Base-by-base conservation (phyloP, 2,888 invertebrate species). In the Drosophila siamana region DNA sequence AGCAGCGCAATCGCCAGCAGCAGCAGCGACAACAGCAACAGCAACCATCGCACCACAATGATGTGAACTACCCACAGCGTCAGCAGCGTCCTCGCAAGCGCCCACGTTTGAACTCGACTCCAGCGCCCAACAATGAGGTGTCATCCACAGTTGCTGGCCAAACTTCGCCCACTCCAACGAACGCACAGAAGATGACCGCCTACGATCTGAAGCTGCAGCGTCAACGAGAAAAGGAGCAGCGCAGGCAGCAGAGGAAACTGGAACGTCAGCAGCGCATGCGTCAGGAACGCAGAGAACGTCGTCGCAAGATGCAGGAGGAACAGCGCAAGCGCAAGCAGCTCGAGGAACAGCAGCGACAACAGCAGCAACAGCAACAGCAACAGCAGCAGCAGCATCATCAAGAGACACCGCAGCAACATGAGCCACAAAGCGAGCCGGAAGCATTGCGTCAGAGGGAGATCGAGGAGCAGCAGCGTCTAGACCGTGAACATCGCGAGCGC, bases 181-280 rank as follows among this genome's bases (percentile, higher is more conserved):
- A 43, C 9, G 80, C 26, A 46, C 66, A 65, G 47, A 50, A 69
- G 46, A 80, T 87, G 51, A 90, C 89, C 1, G 73, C 76, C 26
- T 79, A 89, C 26, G 90, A 90, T 66, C 88, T 86, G 41, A 84
- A 86, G 36, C 40, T 90, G 66, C 80, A 87, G 52, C 80, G 86
- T 2, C 88, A 90, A 48, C 78, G 90, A 2, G 78, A 87, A 55
- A 87, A 81, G 68, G 90, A 90, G 55, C 65, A 79, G 6, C 83
- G 77, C 36, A 82, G 89, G 2, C 77, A 88, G 56, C 74, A 80
- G 56, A 80, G 81, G 8, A 87, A 74, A 6, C 71, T 60, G 13
- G 86, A 90, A 19, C 81, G 89, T 1, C 85, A 82, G 51, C 80
- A 80, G 47, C 74, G 81, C 5, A 33, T 74, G 46, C 69, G 73